Conservation (phyloP, 2,797 vertebrate genomes). For the Miichthys miiuy region DNA sequence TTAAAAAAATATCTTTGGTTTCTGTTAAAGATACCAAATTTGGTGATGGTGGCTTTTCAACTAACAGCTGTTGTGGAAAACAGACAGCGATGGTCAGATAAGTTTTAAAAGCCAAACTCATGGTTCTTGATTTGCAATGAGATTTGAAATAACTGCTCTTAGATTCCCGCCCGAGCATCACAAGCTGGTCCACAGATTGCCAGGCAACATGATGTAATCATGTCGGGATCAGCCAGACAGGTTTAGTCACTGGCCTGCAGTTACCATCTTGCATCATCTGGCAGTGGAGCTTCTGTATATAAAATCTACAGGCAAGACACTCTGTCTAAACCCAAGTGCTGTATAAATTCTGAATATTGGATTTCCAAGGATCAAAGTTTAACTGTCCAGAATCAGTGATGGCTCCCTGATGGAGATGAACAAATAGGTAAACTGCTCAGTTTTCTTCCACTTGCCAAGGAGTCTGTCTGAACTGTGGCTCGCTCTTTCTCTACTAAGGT, state of each 20-base stretch:
- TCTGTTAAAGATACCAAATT: slow-evolving; percentile 1
- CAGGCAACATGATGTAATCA: slow-evolving; percentile 61
- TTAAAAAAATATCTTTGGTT: slow-evolving; percentile 19
- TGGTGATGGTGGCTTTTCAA: background rate
- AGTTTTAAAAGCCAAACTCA: slow-evolving; percentile 31
- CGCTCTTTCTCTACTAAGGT: slow-evolving; percentile 30
- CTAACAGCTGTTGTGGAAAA: slow-evolving; percentile 45
- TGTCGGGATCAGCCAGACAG: slow-evolving; percentile 41
- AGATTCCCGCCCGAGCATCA: slow-evolving; percentile 38
- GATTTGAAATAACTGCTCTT: slow-evolving; percentile 33
- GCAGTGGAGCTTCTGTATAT: slow-evolving; percentile 46
- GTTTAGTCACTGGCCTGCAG: slow-evolving; percentile 36
- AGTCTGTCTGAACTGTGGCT: slow-evolving; percentile 15
- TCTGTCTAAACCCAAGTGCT: slow-evolving; percentile 20
- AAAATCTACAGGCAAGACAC: slow-evolving; percentile 47
- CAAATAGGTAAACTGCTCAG: slow-evolving; percentile 30
- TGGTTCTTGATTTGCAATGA: slow-evolving; percentile 37
- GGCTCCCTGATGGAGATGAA: slow-evolving; percentile 45
- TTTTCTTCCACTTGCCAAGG: slow-evolving; percentile 29
- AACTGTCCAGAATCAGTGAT: slow-evolving; percentile 34
- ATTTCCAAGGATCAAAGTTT: slow-evolving; percentile 59
- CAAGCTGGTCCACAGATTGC: slow-evolving; percentile 14
- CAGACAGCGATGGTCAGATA: slow-evolving; percentile 8
- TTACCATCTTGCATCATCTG: slow-evolving; percentile 66
- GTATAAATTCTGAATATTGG: slow-evolving; percentile 44